A percentile compares a stretch with the other conserved stretches of the same genome.
Evolutionary conservation across 2,113 vertebrate genomes (phyloP).

Genomic region (Peucedramus taeniatus): DNA sequence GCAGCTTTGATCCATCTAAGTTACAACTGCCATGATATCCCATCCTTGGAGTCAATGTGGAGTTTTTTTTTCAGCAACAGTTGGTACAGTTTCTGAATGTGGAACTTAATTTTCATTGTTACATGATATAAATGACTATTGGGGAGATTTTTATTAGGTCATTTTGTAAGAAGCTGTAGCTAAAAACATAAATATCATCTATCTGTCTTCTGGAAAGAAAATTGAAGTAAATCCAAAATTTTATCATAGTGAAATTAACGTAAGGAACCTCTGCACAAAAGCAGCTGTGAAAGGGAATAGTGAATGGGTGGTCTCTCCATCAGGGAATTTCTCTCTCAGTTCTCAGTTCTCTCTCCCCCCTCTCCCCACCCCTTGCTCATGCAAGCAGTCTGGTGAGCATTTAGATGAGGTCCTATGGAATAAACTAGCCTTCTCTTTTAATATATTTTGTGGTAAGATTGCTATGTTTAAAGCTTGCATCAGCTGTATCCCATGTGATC

Average conservation of each 20-base stretch:
- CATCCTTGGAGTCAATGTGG: neutral
- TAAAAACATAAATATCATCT: neutral
- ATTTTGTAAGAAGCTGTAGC: neutral
- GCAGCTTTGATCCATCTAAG: neutral
- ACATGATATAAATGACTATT: neutral
- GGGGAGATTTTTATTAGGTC: neutral
- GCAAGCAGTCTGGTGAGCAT: neutral
- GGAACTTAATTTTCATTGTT: neutral
- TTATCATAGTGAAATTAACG: neutral
- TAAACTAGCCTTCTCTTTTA: neutral
- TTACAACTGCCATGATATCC: neutral
- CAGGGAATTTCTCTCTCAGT: neutral
- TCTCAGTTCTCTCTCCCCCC: no score
- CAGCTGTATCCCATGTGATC: neutral
- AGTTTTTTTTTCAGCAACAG: neutral
- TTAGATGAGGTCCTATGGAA: neutral
- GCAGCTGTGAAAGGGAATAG: neutral
- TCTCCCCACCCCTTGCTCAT: neutral
- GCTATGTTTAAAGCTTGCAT: neutral
- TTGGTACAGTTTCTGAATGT: neutral
- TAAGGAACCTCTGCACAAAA: neutral
- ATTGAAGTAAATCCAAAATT: neutral
- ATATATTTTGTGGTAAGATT: neutral
- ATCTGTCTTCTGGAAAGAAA: neutral
- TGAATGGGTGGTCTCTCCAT: neutral